phyloP scores from a whole-genome alignment of 1,140 invertebrate species.

The Cardiocondyla obscurior region DNA sequence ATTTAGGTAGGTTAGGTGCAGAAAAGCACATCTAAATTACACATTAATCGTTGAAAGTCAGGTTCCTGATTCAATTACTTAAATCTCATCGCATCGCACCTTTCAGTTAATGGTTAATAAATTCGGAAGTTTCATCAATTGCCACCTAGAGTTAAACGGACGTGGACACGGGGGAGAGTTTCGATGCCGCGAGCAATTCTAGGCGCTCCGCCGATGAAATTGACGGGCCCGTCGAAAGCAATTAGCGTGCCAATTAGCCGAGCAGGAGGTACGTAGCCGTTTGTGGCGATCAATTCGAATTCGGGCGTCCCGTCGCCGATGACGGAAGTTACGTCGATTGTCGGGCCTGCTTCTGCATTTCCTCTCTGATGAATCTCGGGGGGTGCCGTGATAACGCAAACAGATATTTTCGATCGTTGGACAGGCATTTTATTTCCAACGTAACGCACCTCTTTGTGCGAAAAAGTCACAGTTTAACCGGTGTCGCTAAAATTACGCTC shows the following conservation, averaged over 20 bases:
- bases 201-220: slow-evolving; percentile 27
- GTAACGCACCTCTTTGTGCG: too few relatives aligned
- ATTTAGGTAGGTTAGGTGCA: too few relatives aligned
- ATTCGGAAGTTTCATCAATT: slow-evolving; percentile 35
- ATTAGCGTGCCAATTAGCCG: slow-evolving; percentile 76
- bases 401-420: neutral
- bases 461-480: too few relatives aligned
- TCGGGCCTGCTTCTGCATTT: slow-evolving; percentile 8
- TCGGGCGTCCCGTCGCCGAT: slow-evolving; percentile 68
- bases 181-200: slow-evolving; percentile 41
- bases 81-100: neutral
- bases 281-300: slow-evolving; percentile 73
- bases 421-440: neutral
- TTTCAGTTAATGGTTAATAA: neutral
- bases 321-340: slow-evolving; percentile 74
- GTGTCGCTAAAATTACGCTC: neutral
- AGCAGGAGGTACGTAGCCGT: slow-evolving; percentile 52
- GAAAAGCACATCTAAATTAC: too few relatives aligned
- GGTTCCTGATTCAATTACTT: neutral
- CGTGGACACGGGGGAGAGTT: neutral
- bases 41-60: neutral
- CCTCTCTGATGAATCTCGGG: neutral
- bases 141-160: slow-evolving; percentile 7
- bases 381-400: neutral
- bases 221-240: slow-evolving; percentile 63